phyloP scores from a whole-genome alignment of 2,888 invertebrate genomes.

The Tribolium freemani region DNA sequence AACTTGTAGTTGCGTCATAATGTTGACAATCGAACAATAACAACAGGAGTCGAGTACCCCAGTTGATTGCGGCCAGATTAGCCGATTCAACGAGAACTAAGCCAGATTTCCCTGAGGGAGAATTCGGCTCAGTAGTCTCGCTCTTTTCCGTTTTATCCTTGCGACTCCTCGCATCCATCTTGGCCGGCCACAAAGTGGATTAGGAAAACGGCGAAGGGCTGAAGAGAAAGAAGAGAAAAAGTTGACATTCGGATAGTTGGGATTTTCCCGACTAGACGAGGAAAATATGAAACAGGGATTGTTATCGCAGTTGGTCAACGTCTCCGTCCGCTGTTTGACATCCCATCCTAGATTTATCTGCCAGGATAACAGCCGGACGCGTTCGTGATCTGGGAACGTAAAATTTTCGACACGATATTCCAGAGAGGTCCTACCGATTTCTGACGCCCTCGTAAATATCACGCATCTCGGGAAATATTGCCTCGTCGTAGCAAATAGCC shows the following conservation, averaged over 20 bases:
- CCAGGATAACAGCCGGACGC: constrained; percentile 58
- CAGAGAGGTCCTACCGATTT: constrained; percentile 33
- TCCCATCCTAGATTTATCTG: constrained; percentile 61
- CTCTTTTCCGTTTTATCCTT: constrained; percentile 26
- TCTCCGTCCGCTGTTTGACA: constrained; percentile 58
- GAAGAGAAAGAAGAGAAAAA: constrained; percentile 45
- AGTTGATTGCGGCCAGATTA: constrained; percentile 54
- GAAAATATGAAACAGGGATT: constrained; percentile 61
- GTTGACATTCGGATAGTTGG: constrained; percentile 52
- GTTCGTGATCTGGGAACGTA: constrained; percentile 60
- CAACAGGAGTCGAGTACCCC: constrained; percentile 24
- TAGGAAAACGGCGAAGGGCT: constrained; percentile 34
- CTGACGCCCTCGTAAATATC: constrained; percentile 33
- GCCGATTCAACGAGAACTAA: constrained; percentile 51
- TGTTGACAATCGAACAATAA: constrained; percentile 32
- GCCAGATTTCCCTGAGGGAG: constrained; percentile 58
- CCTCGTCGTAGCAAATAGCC: constrained; percentile 35
- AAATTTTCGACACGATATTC: constrained; percentile 47
- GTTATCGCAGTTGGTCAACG: constrained; percentile 59
- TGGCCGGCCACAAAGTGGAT: constrained; percentile 48
- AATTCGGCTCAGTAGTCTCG: constrained; percentile 47
- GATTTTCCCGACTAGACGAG: constrained; percentile 47
- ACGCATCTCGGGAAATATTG: constrained; percentile 38
- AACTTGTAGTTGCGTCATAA: constrained; percentile 1
- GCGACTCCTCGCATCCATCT: constrained; percentile 49